A percentile compares a stretch with the other conserved stretches of the same genome.
These are phyloP conservation scores for Hydriomena furcata DNA, from an alignment of 2,888 invertebrate genomes.

Conservation along the genomic window DNA sequence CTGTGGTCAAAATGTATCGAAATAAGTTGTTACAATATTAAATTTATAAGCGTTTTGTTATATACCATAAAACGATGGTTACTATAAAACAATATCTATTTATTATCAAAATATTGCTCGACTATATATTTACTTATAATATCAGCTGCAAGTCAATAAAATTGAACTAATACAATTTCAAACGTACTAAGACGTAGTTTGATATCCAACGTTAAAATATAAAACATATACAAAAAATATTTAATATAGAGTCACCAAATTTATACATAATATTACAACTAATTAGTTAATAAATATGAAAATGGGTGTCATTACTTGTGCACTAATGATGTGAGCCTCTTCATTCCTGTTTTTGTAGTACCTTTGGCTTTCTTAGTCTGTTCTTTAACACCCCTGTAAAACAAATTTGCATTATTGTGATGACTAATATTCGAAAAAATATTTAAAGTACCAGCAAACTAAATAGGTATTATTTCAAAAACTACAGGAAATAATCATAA, in stretches of 20 bases:
- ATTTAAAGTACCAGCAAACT: no score
- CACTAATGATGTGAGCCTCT: conserved; percentile 72
- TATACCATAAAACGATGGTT: no score
- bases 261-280: background rate
- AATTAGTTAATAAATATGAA: conserved; percentile 7
- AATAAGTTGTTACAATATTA: background rate
- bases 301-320: conserved; percentile 60
- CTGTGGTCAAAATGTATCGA: conserved; percentile 5
- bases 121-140: background rate
- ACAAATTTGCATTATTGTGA: background rate
- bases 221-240: no score
- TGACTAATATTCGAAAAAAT: background rate
- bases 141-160: conserved; percentile 4
- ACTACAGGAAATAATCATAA: no score
- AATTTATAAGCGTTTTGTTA: no score
- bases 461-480: no score
- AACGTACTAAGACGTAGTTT: background rate
- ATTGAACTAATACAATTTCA: conserved; percentile 2
- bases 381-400: conserved; percentile 76
- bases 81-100: background rate
- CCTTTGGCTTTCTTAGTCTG: conserved; percentile 79
- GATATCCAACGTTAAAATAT: no score
- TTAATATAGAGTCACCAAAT: background rate
- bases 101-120: conserved; percentile 3
- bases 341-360: conserved; percentile 65